Evolutionary conservation across 2,113 vertebrate genomes (phyloP), one percentile per base, ranked within the genome.

Genomic region (Anarrhichthys ocellatus): DNA sequence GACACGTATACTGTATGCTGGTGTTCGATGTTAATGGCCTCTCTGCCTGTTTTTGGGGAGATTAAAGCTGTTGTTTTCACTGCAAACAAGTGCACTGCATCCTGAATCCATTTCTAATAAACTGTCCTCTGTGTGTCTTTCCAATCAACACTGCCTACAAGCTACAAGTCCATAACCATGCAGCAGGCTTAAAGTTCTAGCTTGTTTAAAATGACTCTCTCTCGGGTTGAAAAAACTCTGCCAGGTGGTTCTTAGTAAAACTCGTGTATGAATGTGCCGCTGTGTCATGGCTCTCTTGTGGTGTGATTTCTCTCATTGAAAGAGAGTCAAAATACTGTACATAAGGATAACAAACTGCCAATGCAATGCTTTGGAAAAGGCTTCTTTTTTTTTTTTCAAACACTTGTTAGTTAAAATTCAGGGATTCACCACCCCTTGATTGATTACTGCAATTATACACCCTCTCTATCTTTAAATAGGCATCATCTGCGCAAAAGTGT

Each of bases 51-150:
- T 78, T 91, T 90, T 82, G 61, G 84, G 69, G 82, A 91, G 90
- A 92, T 91, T 89, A 94, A 70, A 81, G 78, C 54, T 68, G 76
- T 89, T 92, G 88, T 91, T 91, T 93, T 85, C 48, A 34, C 48
- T 46, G 73, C 83, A 91, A 91, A 91, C 79, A 87, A 93, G 85
- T 22, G 1, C 17, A 29, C 11, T 27, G 38, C 56, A 9, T 77
- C 59, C 71, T 46, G 20, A 82, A 46, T 64, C 70, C 70, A 78
- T 84, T 78, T 62, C 81, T 87, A 88, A 84, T 78, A 70, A 85
- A 63, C n/a, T 13, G 0, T 52, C 18, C 9, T 3, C 64, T 76
- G 59, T 76, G 63, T 84, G 62, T 84, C 76, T 7, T 18, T 78
- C 22, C 32, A n/a, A 86, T 79, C 46, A 73, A 18, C 7, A 38